Conservation (phyloP, 2,113 vertebrate genomes). For the Eretmochelys imbricata region DNA sequence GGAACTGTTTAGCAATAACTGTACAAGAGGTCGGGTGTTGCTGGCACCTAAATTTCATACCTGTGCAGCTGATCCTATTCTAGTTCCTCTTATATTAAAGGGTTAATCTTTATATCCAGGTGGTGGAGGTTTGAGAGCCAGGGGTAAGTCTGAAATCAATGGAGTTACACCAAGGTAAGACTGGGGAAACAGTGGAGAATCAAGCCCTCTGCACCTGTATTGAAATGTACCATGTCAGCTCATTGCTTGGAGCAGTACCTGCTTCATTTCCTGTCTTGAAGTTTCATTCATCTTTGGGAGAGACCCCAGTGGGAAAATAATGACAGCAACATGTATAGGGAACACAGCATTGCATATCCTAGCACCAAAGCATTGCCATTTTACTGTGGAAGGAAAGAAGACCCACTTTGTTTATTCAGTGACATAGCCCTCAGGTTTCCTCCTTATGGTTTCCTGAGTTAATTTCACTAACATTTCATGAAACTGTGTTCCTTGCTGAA, state of each 20-base stretch:
- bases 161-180: not conserved
- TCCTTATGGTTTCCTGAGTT: not conserved
- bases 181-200: not conserved
- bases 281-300: not conserved
- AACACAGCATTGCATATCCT: not conserved
- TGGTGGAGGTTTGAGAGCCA: not conserved
- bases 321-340: rapidly evolving
- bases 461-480: rapidly evolving
- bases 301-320: not conserved
- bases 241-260: not conserved
- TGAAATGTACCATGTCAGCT: not conserved
- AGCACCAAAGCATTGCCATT: not conserved
- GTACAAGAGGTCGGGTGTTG: rapidly evolving
- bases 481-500: not conserved
- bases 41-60: not conserved
- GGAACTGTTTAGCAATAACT: not conserved
- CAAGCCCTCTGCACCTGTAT: not conserved
- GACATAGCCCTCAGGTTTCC: rapidly evolving
- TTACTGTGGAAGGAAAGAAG: rapidly evolving
- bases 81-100: not conserved
- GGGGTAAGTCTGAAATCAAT: not conserved
- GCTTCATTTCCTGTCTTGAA: not conserved
- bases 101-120: not conserved
- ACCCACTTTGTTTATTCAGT: not conserved
- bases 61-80: not conserved